Conservation (phyloP, 2,888 invertebrate genomes). For the Disparrhopalites patrizii region DNA sequence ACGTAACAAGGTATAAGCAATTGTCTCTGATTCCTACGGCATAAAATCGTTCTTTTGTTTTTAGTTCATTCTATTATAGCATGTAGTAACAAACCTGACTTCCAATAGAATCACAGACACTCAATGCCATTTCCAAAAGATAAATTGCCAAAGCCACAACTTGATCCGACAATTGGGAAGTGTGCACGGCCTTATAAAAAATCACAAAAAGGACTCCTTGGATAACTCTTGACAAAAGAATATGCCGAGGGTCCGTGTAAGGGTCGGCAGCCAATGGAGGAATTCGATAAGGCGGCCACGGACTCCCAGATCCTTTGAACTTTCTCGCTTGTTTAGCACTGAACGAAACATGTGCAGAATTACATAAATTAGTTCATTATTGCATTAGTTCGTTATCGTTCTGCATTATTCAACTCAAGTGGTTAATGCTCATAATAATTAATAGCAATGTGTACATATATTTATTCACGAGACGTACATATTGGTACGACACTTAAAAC, state of each 20-base stretch:
- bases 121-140: slow-evolving; percentile 77
- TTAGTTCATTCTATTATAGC: not conserved
- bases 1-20: no score
- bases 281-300: slow-evolving; percentile 78
- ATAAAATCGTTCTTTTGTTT: no score
- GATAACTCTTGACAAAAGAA: slow-evolving; percentile 62
- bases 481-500: slow-evolving; percentile 49
- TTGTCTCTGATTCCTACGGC: no score
- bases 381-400: not conserved
- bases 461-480: not conserved
- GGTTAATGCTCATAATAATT: no score
- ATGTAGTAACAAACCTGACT: slow-evolving; percentile 22
- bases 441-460: not conserved
- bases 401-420: not conserved
- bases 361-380: slow-evolving; percentile 34
- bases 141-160: slow-evolving; percentile 81
- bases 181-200: slow-evolving; percentile 76
- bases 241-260: slow-evolving; percentile 65
- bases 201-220: slow-evolving; percentile 75
- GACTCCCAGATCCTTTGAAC: slow-evolving; percentile 57
- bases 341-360: no score
- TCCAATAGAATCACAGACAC: slow-evolving; percentile 51
- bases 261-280: slow-evolving; percentile 63
- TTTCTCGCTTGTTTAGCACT: slow-evolving; percentile 62
- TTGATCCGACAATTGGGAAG: slow-evolving; percentile 69